Conservation (phyloP, 2,888 invertebrate genomes). For the Neocrepidodera transversa region DNA sequence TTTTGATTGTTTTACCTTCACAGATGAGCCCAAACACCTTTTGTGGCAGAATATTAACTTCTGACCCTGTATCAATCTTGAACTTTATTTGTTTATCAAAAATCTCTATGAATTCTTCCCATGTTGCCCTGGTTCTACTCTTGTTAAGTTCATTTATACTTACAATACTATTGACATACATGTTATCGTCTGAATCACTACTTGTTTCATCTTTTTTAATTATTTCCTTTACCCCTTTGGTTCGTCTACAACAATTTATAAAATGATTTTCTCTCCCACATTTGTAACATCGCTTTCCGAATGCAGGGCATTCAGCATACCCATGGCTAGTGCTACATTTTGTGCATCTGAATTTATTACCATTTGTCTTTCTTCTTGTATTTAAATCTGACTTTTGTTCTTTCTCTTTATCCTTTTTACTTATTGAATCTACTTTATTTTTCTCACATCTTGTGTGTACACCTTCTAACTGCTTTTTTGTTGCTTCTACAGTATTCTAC, state of each 20-base stretch:
- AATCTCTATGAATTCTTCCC: too few species aligned
- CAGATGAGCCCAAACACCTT: too few species aligned
- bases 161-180: too few species aligned
- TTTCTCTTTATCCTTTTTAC: not conserved
- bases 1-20: too few species aligned
- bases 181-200: not conserved
- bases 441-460: not conserved
- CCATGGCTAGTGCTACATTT: not conserved
- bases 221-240: too few species aligned
- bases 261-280: slow-evolving; percentile 16
- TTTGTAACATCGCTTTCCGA: slow-evolving; percentile 10
- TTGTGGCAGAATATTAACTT: too few species aligned
- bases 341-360: not conserved
- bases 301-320: slow-evolving; percentile 10
- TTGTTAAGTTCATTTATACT: too few species aligned
- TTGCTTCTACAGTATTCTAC: slow-evolving; percentile 13
- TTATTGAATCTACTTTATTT: not conserved
- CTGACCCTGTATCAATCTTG: too few species aligned
- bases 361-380: not conserved
- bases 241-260: slow-evolving; percentile 3
- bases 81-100: too few species aligned
- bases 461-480: slow-evolving; percentile 13
- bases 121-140: too few species aligned
- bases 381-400: not conserved
- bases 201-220: not conserved